Base-by-base conservation (phyloP, 2,797 vertebrate genomes). In the Florisuga fusca region DNA sequence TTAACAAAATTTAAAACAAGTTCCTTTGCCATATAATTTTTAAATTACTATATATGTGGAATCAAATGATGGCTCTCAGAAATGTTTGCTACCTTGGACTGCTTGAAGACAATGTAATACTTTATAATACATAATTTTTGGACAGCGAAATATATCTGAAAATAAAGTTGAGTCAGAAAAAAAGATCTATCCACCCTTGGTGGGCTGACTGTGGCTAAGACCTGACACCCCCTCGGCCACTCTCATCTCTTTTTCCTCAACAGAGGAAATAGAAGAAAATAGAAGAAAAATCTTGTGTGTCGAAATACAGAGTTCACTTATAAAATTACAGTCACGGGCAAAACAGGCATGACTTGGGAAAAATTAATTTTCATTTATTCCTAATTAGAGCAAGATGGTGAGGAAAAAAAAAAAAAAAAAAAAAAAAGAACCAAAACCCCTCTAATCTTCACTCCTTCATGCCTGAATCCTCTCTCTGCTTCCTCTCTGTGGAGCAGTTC, bases 401-500 rank as follows among this genome's bases (percentile, higher is more conserved):
- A 22, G 20, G 54, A 63, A 54, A 6, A 46, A 48, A 48, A 33
- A 15, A n/a, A 46, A 14, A 38, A 38, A 13, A 38, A 38, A 38
- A 38, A 38, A 41, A 41, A 41, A 12, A 41, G 38, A 41, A 41
- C 38, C 38, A 41, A 41, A 41, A 41, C 14, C 13, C 38, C 38
- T 13, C 38, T 41, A 41, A 41, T 41, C 13, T 41, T 41, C 38
- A 41, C 38, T 14, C 38, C 38, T 41, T 41, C 38, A 41, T 14
- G 38, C 38, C 38, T 13, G 3, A 41, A 13, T 41, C 38, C 38
- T 41, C 38, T 41, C 38, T 41, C 38, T 41, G 13, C 38, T 41
- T 41, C 38, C 13, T 14, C 38, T 41, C 12, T 41, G 38, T 13
- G 38, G 4, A 38, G 29, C 1, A 1, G 19, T 1, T 0, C 6